Percentiles rank a stretch among this genome's conserved stretches.
phyloP scores from a whole-genome alignment of 2,888 invertebrate species.

The Tholera decimalis region DNA sequence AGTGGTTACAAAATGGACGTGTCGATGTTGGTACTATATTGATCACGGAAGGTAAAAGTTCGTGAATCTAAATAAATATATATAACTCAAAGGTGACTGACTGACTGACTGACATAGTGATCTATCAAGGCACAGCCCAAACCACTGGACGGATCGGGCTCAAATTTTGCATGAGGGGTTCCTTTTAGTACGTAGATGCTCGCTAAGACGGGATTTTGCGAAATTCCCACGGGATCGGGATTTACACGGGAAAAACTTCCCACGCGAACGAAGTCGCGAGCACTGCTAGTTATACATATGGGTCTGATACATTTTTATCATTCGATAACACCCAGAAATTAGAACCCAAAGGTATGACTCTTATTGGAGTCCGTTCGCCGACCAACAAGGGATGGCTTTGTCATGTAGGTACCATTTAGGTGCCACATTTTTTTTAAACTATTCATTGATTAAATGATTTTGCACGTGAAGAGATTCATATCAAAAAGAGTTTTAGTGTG shows the following conservation, averaged over 20 bases:
- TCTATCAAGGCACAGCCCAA: too few relatives aligned
- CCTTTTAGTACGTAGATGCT: too few relatives aligned
- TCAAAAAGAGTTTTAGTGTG: conserved; percentile 8
- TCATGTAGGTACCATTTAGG: conserved; percentile 29
- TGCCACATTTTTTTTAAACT: conserved; percentile 33
- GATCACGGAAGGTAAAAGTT: conserved; percentile 36
- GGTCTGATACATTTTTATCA: conserved; percentile 55
- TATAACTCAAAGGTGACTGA: too few relatives aligned
- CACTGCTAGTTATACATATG: conserved; percentile 54
- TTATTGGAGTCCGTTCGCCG: conserved; percentile 35
- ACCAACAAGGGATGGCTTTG: conserved; percentile 38
- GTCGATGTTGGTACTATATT: conserved; percentile 39
- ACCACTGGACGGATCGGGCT: too few relatives aligned
- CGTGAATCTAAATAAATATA: too few relatives aligned
- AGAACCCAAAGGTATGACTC: conserved; percentile 50
- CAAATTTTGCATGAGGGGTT: too few relatives aligned
- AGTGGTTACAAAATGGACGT: conserved; percentile 30
- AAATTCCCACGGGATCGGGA: too few relatives aligned
- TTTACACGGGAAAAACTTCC: too few relatives aligned
- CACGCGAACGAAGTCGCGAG: too few relatives aligned
- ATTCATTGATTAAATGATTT: conserved; percentile 21
- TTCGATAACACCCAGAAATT: conserved; percentile 44
- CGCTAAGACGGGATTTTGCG: too few relatives aligned
- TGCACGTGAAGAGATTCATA: neutral
- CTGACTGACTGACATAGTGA: too few relatives aligned